Evolutionary conservation across 2,113 vertebrate species (phyloP), one percentile per base, ranked within the genome.

Genomic region (Lepidothrix coronata): DNA sequence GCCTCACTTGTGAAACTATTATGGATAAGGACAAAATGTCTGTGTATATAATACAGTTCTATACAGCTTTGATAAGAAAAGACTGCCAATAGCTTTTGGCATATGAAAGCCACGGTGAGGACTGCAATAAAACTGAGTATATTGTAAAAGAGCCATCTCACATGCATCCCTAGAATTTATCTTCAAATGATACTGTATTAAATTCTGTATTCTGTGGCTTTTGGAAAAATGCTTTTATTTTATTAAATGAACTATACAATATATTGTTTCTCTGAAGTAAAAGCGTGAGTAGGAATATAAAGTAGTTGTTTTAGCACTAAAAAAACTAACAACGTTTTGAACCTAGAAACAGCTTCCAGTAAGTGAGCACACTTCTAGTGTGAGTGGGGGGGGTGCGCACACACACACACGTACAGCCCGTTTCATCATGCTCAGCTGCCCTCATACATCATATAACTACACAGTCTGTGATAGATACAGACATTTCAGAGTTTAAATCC

Each of bases 191-290:
- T 67, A 55, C 74, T 90, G 90, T 67, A 95, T 91, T 75, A 67
- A 85, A 95, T 73, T 92, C 90, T 88, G 67, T 74, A 91, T 85
- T 94, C 73, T 88, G 63, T 85, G 24, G 30, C 51, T 84, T 94
- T 92, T 73, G 48, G 65, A 83, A 92, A 71, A 87, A 83, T 16
- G 35, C 80, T 88, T 95, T 93, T 95, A 95, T 96, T 98, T 97
- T 92, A 93, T 97, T 96, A 97, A 97, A 94, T 84, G 79, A 97
- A 88, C 73, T 88, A 71, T 8, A 67, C 71, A 89, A 95, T 87
- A 89, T 62, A 96, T 91, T 93, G 55, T 90, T 96, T 94, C 65
- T 90, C 85, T 86, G 66, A 93, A 97, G 75, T 88, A 91, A 95
- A 97, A 91, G 73, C 75, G 88, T 62, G 57, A 25, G 62, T 83